These are phyloP conservation scores for Spodoptera frugiperda DNA, from an alignment of 1,140 invertebrate genomes.

Conservation along the genomic window DNA sequence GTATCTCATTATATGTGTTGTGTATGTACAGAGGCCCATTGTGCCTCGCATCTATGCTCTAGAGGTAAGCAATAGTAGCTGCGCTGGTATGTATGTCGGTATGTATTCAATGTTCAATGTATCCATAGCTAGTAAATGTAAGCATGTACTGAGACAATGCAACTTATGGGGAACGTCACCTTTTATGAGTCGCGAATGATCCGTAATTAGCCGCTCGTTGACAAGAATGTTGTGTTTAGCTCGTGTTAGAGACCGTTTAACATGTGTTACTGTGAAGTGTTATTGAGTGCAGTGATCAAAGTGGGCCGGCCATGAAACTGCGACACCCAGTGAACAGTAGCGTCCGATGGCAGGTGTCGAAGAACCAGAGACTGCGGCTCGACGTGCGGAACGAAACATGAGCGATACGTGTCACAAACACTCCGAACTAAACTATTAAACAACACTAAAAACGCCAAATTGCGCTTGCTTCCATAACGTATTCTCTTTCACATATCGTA, in stretches of 20 bases:
- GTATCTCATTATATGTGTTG: constrained; percentile 50
- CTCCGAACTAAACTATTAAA: constrained; percentile 52
- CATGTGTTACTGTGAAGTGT: constrained; percentile 69
- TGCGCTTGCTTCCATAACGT: constrained; percentile 81
- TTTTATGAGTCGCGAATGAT: constrained; percentile 43
- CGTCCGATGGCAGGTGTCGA: constrained; percentile 80
- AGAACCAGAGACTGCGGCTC: constrained; percentile 82
- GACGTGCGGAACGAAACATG: constrained; percentile 83
- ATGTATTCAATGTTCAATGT: constrained; percentile 51
- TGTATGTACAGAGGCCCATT: constrained; percentile 47
- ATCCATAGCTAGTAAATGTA: constrained; percentile 47
- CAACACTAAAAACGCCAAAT: constrained; percentile 73
- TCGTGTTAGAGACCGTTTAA: constrained; percentile 19
- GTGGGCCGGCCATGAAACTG: constrained; percentile 83
- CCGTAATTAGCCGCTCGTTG: constrained; percentile 48
- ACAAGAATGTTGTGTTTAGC: constrained; percentile 34
- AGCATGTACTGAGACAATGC: constrained; percentile 56
- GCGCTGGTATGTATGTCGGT: constrained; percentile 24
- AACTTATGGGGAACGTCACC: constrained; percentile 42
- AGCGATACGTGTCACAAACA: constrained; percentile 58
- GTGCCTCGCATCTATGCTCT: constrained; percentile 35
- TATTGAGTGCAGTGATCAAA: constrained; percentile 76
- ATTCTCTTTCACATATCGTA: constrained; percentile 81
- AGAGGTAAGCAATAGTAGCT: constrained; percentile 39
- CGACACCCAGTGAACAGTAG: constrained; percentile 72